phyloP scores from a whole-genome alignment of 1,140 invertebrate species.

The Lutraria rhynchaena region DNA sequence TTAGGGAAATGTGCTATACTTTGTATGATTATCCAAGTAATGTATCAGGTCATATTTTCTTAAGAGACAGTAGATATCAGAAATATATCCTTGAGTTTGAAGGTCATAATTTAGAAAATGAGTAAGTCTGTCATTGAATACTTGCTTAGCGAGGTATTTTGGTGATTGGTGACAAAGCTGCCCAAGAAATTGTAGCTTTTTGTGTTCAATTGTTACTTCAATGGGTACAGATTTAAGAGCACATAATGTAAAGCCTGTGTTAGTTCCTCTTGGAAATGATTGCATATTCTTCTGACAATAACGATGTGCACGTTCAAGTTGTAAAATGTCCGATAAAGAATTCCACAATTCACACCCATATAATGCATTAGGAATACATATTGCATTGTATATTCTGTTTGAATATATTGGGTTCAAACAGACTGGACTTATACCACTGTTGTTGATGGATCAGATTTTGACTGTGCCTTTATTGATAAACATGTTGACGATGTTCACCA shows the following conservation, averaged over 20 bases:
- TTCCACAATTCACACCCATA: slow-evolving; percentile 34
- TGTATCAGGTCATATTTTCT: not conserved
- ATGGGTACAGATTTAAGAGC: not conserved
- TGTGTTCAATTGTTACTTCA: no score
- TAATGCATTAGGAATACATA: slow-evolving; percentile 15
- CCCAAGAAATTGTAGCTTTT: no score
- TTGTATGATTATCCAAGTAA: not conserved
- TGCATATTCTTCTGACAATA: slow-evolving; percentile 15
- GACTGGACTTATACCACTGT: not conserved
- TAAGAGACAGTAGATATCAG: not conserved
- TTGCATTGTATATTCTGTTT: not conserved
- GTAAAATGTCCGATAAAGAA: not conserved
- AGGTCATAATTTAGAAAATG: slow-evolving; percentile 7
- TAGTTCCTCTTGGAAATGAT: not conserved
- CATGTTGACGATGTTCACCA: no score
- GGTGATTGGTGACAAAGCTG: slow-evolving; percentile 1
- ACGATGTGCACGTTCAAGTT: not conserved
- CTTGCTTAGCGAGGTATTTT: slow-evolving; percentile 3
- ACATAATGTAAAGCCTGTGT: not conserved
- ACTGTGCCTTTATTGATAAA: no score
- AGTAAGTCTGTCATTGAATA: slow-evolving; percentile 15
- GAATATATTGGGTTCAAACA: not conserved
- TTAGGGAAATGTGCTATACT: not conserved
- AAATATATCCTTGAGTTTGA: no score
- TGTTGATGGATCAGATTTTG: not conserved